Evolutionary conservation across 2,888 invertebrate species (phyloP).

Genomic region (Drosophila suboccidentalis): DNA sequence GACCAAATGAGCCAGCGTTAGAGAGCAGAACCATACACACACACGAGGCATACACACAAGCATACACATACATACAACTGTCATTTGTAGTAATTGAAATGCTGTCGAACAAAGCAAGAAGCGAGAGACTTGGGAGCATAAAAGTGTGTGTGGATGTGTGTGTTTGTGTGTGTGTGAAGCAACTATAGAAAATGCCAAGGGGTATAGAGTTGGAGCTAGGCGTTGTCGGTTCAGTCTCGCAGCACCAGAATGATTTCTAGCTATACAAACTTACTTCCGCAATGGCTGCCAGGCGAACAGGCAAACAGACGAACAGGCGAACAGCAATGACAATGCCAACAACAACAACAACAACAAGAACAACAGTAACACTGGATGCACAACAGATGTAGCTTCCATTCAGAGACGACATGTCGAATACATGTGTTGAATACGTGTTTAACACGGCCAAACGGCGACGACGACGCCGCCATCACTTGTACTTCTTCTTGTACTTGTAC

Average conservation of each 20-base stretch:
- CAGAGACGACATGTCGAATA: constrained; percentile 70
- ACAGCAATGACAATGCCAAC: constrained; percentile 8
- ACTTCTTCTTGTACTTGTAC: constrained; percentile 8
- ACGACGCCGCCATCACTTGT: constrained; percentile 44
- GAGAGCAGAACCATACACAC: constrained; percentile 11
- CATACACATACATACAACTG: constrained; percentile 39
- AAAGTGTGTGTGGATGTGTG: not conserved
- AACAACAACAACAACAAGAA: constrained; percentile 9
- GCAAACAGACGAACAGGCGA: constrained; percentile 2
- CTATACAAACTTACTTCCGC: constrained; percentile 72
- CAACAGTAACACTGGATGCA: constrained; percentile 18
- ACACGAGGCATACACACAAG: constrained; percentile 3
- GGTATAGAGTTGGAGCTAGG: constrained; percentile 27
- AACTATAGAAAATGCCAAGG: constrained; percentile 25
- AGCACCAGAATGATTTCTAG: constrained; percentile 65
- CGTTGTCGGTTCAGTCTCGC: constrained; percentile 35
- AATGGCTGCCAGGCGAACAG: constrained; percentile 27
- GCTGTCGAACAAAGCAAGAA: constrained; percentile 66
- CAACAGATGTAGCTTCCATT: constrained; percentile 38
- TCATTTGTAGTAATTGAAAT: constrained; percentile 81
- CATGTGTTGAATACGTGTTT: constrained; percentile 79
- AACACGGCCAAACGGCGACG: constrained; percentile 68
- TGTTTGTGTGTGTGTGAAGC: not conserved
- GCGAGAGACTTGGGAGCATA: constrained; percentile 3
- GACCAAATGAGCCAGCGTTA: constrained; percentile 4